phyloP scores from a whole-genome alignment of 2,888 invertebrate species.

The Muschampia plurimacula region DNA sequence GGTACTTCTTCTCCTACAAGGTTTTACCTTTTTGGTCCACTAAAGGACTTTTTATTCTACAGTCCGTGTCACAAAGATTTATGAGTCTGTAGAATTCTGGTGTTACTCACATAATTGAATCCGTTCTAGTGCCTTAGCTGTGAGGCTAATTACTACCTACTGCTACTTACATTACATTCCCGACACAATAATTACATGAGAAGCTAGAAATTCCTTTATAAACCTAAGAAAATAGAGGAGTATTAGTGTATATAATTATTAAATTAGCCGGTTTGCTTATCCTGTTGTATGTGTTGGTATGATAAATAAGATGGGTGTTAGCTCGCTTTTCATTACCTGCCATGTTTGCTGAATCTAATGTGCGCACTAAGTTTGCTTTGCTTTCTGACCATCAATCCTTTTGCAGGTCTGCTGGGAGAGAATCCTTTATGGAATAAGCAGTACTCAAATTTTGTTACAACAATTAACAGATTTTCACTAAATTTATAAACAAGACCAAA shows the following conservation, averaged over 20 bases:
- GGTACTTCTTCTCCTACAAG: neutral
- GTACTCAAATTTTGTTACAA: no score
- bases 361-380: no score
- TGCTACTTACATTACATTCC: neutral
- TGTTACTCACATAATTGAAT: neutral
- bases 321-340: neutral
- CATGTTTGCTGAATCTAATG: no score
- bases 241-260: neutral
- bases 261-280: neutral
- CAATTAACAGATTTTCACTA: no score
- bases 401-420: no score
- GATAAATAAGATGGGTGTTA: neutral
- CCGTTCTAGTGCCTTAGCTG: neutral
- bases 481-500: no score
- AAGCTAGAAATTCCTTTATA: neutral
- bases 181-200: neutral
- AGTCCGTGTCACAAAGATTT: neutral
- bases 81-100: neutral
- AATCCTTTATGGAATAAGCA: no score
- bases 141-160: constrained; percentile 3
- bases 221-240: neutral
- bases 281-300: neutral
- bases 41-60: neutral
- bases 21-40: neutral
- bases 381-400: no score